Conservation (phyloP, 2,888 invertebrate genomes). For the Tuta absoluta region DNA sequence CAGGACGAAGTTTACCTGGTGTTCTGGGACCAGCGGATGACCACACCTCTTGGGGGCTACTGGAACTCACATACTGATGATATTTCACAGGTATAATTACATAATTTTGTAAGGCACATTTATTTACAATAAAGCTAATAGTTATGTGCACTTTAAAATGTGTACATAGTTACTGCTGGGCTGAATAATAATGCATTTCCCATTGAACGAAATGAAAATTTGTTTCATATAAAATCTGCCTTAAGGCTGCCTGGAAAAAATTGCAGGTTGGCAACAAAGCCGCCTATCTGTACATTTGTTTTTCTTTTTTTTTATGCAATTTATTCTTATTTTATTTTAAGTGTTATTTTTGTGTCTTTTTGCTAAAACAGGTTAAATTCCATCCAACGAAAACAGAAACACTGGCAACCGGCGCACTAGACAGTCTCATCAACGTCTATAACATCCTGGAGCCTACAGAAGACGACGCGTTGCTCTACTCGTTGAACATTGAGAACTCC, state of each 20-base stretch:
- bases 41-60: conserved; percentile 87
- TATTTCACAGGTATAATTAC: conserved; percentile 82
- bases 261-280: too few relatives aligned
- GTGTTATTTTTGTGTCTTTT: neutral
- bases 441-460: conserved; percentile 87
- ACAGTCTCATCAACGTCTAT: conserved; percentile 92
- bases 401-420: conserved; percentile 88
- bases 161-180: too few relatives aligned
- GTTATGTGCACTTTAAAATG: too few relatives aligned
- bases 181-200: too few relatives aligned
- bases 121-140: neutral
- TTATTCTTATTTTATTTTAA: too few relatives aligned
- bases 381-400: conserved; percentile 84
- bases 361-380: conserved; percentile 82
- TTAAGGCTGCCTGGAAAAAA: too few relatives aligned
- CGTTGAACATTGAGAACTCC: conserved; percentile 89
- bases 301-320: too few relatives aligned
- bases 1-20: conserved; percentile 87
- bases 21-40: conserved; percentile 89
- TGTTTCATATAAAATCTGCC: too few relatives aligned
- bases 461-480: conserved; percentile 89
- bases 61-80: conserved; percentile 93
- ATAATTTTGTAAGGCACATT: neutral
- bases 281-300: too few relatives aligned
- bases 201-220: too few relatives aligned